Percentiles rank a stretch among this genome's conserved stretches.
phyloP scores from a whole-genome alignment of 2,113 vertebrate species.

The Nycticryphes semicollaris region DNA sequence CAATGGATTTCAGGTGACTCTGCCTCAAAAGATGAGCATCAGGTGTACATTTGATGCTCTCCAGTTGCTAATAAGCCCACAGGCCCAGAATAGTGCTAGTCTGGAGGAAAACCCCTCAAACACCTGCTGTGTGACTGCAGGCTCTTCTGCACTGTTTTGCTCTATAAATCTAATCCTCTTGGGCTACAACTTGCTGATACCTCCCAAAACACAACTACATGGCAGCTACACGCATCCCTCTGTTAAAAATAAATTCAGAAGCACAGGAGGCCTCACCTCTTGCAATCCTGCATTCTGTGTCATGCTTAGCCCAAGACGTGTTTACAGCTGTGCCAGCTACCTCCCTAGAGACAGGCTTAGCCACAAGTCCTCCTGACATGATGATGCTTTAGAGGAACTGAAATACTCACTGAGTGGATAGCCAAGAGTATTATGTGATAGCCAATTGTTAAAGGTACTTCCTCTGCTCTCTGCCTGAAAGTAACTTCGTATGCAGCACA shows the following conservation, averaged over 20 bases:
- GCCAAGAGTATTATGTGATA: background rate
- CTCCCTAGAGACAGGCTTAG: background rate
- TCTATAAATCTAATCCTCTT: background rate
- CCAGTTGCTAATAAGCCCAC: background rate
- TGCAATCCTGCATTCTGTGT: background rate
- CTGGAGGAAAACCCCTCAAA: background rate
- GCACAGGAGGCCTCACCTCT: rapidly evolving
- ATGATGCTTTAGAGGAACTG: background rate
- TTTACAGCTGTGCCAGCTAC: background rate
- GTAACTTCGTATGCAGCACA: background rate
- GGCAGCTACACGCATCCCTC: background rate
- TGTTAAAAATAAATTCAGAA: background rate
- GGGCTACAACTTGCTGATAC: background rate
- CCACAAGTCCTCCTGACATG: background rate
- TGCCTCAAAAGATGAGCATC: background rate
- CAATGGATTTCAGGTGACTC: background rate
- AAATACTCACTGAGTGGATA: background rate
- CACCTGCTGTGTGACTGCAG: background rate
- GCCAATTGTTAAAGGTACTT: background rate
- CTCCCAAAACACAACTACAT: background rate
- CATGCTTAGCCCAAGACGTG: rapidly evolving
- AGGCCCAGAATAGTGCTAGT: background rate
- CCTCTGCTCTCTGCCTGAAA: background rate
- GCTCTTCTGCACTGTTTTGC: background rate
- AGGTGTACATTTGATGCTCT: background rate